These are phyloP conservation scores for Dryoscopus gambensis DNA, from an alignment of 2,113 vertebrate species.

Conservation along the genomic window DNA sequence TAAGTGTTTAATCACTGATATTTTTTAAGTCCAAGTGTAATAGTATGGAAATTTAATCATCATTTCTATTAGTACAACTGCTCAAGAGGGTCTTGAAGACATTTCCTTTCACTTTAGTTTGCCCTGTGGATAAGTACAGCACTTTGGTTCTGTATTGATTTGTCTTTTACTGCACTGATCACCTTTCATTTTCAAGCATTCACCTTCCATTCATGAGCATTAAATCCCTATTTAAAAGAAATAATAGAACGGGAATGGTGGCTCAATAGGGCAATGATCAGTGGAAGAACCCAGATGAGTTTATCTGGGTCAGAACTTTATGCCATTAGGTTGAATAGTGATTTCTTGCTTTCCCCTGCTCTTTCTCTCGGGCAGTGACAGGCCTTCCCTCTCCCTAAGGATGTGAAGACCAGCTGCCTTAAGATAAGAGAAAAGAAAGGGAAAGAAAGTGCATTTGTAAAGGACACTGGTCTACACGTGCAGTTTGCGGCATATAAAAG, in stretches of 20 bases:
- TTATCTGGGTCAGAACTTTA: constrained; percentile 54
- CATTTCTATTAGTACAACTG: constrained; percentile 42
- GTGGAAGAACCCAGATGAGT: constrained; percentile 41
- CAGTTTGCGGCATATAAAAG: constrained; percentile 19
- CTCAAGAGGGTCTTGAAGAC: constrained; percentile 32
- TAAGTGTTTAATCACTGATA: constrained; percentile 60
- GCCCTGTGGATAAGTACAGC: constrained; percentile 48
- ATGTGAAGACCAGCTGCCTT: constrained; percentile 43
- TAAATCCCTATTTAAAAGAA: constrained; percentile 69
- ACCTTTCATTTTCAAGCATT: constrained; percentile 65
- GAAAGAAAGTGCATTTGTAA: constrained; percentile 55
- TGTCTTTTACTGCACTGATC: constrained; percentile 64
- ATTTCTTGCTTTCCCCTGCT: neutral
- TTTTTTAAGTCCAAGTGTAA: constrained; percentile 25
- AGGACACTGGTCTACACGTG: constrained; percentile 65
- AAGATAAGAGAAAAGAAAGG: constrained; percentile 18
- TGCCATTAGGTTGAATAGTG: constrained; percentile 21
- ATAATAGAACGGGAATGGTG: constrained; percentile 59
- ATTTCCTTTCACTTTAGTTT: constrained; percentile 54
- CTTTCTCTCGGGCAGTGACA: neutral
- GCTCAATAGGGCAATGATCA: constrained; percentile 62
- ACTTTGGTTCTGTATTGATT: constrained; percentile 67
- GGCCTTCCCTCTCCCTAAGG: constrained; percentile 14
- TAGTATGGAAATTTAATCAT: constrained; percentile 60
- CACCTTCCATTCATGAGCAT: constrained; percentile 61